Conservation (phyloP, 2,888 invertebrate genomes). For the Chaitophorus viminalis region DNA sequence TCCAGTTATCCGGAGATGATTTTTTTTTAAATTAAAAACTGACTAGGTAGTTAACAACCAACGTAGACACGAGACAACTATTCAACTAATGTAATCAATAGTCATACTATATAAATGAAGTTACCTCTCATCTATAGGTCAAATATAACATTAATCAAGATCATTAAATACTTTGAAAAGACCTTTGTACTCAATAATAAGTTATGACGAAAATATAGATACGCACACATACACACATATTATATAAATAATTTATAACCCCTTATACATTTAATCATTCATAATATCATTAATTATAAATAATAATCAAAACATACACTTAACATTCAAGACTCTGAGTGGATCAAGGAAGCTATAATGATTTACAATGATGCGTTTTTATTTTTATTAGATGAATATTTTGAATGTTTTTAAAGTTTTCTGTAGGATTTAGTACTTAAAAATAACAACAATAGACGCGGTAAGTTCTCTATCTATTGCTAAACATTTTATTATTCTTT, state of each 20-base stretch:
- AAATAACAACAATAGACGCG: neutral
- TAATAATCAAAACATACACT: neutral
- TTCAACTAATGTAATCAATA: slow-evolving; percentile 14
- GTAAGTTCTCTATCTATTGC: too few species aligned
- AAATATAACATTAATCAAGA: slow-evolving; percentile 45
- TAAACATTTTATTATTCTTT: neutral
- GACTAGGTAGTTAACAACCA: slow-evolving; percentile 3
- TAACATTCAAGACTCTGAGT: neutral
- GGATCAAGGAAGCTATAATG: neutral
- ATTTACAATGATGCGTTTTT: neutral
- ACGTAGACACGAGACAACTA: neutral
- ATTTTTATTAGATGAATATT: neutral
- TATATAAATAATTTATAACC: neutral
- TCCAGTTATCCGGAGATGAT: neutral
- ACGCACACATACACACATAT: neutral
- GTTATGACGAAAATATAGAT: neutral
- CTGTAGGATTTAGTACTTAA: neutral
- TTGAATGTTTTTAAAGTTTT: neutral
- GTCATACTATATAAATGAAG: slow-evolving; percentile 2
- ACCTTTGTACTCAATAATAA: slow-evolving; percentile 49
- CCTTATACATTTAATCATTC: neutral
- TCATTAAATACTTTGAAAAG: neutral
- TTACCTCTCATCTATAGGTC: slow-evolving; percentile 15
- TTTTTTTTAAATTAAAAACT: neutral
- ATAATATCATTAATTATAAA: neutral